Percentiles rank a stretch among this genome's conserved stretches.
These are phyloP conservation scores for Drosophila takahashii DNA, from an alignment of 1,140 invertebrate genomes.

Conservation along the genomic window DNA sequence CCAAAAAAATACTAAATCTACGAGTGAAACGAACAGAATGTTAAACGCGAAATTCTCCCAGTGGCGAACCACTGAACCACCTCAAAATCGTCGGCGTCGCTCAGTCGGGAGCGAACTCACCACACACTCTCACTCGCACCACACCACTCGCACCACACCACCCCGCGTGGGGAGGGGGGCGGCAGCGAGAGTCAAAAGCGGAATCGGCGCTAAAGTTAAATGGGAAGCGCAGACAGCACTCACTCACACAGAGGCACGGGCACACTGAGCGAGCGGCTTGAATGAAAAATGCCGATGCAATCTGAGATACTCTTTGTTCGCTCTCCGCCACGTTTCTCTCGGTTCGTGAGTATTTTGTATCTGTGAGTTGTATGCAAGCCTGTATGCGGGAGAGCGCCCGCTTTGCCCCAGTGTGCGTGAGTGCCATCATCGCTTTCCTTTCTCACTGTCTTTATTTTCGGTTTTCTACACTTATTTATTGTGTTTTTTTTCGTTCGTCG, in stretches of 20 bases:
- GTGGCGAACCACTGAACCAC: constrained; percentile 20
- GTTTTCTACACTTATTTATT: constrained; percentile 60
- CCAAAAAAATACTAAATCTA: constrained; percentile 81
- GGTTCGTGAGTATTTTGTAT: constrained; percentile 7
- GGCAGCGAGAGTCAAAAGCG: constrained; percentile 52
- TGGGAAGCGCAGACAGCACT: constrained; percentile 50
- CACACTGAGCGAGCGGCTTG: constrained; percentile 55
- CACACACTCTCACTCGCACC: constrained; percentile 26
- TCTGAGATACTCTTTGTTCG: constrained; percentile 55
- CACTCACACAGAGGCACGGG: constrained; percentile 17
- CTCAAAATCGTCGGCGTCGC: constrained; percentile 28
- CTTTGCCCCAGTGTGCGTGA: constrained; percentile 36
- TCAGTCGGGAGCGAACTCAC: constrained; percentile 53
- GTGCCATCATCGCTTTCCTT: constrained; percentile 73
- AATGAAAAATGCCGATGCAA: constrained; percentile 83
- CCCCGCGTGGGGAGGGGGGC: background rate
- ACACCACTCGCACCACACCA: constrained; percentile 15
- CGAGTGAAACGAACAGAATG: constrained; percentile 39
- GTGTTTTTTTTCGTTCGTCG: constrained; percentile 46
- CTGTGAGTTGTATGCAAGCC: constrained; percentile 6
- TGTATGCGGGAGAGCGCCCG: constrained; percentile 27
- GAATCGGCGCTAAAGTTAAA: constrained; percentile 74
- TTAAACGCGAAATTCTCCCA: constrained; percentile 41
- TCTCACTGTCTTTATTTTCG: constrained; percentile 66
- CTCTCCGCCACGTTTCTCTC: constrained; percentile 26